phyloP scores from a whole-genome alignment of 2,888 invertebrate genomes.

The Campaea margaritaria region DNA sequence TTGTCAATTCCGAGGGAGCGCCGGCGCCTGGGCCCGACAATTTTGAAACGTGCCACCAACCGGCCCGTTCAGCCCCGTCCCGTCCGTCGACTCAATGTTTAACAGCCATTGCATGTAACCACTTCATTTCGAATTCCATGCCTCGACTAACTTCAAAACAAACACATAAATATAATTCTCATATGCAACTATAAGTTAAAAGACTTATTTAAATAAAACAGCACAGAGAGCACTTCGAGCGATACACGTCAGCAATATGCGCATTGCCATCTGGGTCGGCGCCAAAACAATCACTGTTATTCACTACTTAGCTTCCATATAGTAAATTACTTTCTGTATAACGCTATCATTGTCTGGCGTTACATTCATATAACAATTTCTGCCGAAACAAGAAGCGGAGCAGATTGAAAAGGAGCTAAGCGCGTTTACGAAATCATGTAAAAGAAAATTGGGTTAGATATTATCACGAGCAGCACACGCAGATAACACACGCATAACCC shows the following conservation, averaged over 20 bases:
- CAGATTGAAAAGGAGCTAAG: constrained; percentile 59
- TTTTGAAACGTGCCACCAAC: constrained; percentile 63
- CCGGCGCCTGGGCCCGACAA: constrained; percentile 73
- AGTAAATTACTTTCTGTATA: constrained; percentile 50
- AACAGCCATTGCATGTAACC: constrained; percentile 46
- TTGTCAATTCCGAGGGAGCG: constrained; percentile 87
- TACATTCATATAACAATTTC: constrained; percentile 45
- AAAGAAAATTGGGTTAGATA: constrained; percentile 78
- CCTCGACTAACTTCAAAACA: constrained; percentile 27
- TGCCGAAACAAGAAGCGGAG: constrained; percentile 50
- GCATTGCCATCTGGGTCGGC: constrained; percentile 77
- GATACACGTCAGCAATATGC: constrained; percentile 71
- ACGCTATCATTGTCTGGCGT: constrained; percentile 30
- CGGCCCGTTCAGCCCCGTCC: constrained; percentile 47
- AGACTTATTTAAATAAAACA: constrained; percentile 41
- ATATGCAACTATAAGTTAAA: constrained; percentile 27
- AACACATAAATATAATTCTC: constrained; percentile 34
- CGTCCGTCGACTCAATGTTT: constrained; percentile 52
- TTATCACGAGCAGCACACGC: constrained; percentile 68
- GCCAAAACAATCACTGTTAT: constrained; percentile 84
- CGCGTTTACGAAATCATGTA: constrained; percentile 64
- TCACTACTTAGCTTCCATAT: constrained; percentile 72
- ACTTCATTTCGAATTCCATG: constrained; percentile 21
- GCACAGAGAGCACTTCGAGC: constrained; percentile 43
- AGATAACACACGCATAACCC: constrained; percentile 82